A percentile compares a stretch with the other conserved stretches of the same genome.
Evolutionary conservation across 2,113 vertebrate genomes (phyloP).

Genomic region (Syrmaticus mikado): DNA sequence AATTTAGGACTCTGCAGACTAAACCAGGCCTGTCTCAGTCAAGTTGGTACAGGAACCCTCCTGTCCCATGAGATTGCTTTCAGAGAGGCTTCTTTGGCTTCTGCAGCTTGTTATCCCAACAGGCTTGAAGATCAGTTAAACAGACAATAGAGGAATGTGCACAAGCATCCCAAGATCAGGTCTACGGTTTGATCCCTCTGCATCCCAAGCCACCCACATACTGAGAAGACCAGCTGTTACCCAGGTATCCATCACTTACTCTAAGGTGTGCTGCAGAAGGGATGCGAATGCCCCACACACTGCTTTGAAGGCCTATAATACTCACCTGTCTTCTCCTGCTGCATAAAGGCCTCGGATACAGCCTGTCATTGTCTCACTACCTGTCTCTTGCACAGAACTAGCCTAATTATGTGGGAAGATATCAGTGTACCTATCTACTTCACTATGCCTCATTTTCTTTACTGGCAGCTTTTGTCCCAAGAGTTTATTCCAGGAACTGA

Average conservation of each 20-base stretch:
- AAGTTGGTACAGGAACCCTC: neutral
- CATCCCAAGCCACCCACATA: neutral
- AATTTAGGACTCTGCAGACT: neutral
- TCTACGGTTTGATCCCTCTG: neutral
- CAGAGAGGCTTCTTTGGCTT: neutral
- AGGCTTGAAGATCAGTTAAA: neutral
- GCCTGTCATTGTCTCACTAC: neutral
- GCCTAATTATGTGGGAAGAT: neutral
- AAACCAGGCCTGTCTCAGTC: neutral
- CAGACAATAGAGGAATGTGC: neutral
- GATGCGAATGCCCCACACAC: neutral
- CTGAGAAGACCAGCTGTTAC: neutral
- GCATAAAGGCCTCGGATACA: neutral
- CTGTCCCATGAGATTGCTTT: neutral
- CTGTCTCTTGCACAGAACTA: neutral
- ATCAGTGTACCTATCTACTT: neutral
- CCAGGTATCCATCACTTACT: neutral
- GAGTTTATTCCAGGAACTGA: neutral
- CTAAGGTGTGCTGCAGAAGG: neutral
- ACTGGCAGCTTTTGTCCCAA: neutral
- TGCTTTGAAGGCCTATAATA: neutral
- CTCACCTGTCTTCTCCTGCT: neutral
- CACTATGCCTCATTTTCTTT: neutral
- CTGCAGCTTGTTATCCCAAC: neutral
- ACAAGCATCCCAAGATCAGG: neutral